Conservation (phyloP, 2,888 invertebrate species). For the Cremastinae sp. region DNA sequence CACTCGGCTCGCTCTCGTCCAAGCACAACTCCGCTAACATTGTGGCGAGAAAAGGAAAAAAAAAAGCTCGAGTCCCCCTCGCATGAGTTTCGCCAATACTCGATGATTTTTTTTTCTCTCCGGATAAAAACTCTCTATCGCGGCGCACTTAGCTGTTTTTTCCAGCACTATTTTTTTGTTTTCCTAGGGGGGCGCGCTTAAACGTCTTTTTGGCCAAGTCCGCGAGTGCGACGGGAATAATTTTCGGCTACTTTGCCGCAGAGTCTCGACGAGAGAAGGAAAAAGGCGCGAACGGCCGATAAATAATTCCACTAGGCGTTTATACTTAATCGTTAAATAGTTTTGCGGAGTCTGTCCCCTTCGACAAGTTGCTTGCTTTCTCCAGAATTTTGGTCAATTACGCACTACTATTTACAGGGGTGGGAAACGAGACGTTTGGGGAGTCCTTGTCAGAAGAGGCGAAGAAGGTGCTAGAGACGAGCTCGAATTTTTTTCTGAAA, state of each 20-base stretch:
- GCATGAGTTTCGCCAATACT: background rate
- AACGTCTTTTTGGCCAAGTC: constrained; percentile 43
- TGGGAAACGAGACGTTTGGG: constrained; percentile 30
- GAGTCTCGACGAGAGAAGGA: background rate
- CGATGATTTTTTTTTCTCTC: constrained; percentile 11
- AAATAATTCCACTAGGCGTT: constrained; percentile 33
- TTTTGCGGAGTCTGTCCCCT: constrained; percentile 71
- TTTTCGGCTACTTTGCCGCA: background rate
- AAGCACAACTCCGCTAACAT: constrained; percentile 17
- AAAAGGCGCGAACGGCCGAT: constrained; percentile 20
- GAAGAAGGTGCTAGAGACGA: constrained; percentile 57
- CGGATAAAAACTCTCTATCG: constrained; percentile 14
- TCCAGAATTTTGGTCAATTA: constrained; percentile 33
- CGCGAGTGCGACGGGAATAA: constrained; percentile 40
- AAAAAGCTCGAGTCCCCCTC: constrained; percentile 31
- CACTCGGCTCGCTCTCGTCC: constrained; percentile 6
- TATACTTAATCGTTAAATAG: constrained; percentile 58
- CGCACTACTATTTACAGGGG: constrained; percentile 69
- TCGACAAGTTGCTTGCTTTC: constrained; percentile 51
- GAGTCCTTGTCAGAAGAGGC: constrained; percentile 63
- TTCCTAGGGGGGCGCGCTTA: too few relatives aligned
- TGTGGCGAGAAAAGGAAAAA: constrained; percentile 18
- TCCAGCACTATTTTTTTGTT: background rate
- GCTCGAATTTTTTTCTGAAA: constrained; percentile 32
- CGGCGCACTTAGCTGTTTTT: constrained; percentile 1